These are phyloP conservation scores for Dendronephthya gigantea DNA, from an alignment of 64 coral and sea anemone genomes.

Conservation along the genomic window DNA sequence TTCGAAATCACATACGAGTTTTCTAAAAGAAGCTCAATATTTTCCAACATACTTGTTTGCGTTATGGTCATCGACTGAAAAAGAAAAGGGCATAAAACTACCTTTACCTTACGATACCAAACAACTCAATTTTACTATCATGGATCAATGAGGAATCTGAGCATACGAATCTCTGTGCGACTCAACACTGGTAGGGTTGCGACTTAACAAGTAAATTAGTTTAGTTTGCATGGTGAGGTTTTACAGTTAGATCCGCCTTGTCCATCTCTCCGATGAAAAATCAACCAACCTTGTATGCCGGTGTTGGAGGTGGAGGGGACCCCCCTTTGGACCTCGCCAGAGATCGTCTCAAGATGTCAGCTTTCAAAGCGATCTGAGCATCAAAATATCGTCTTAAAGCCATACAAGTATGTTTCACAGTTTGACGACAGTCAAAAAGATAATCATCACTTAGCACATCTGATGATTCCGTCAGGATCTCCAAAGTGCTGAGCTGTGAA, in stretches of 20 bases:
- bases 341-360: constrained; percentile 60
- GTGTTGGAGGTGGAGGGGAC: constrained; percentile 54
- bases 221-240: not conserved
- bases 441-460: constrained; percentile 83
- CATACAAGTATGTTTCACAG: constrained; percentile 76
- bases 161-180: no score
- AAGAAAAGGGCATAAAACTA: not conserved
- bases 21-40: constrained; percentile 63
- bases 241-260: not conserved
- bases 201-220: no score
- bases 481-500: constrained; percentile 67
- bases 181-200: no score
- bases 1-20: constrained; percentile 22
- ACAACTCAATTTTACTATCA: no score
- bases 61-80: constrained; percentile 63
- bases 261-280: not conserved
- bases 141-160: no score
- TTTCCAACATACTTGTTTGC: constrained; percentile 61
- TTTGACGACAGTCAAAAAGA: constrained; percentile 75
- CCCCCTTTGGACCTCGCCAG: constrained; percentile 48
- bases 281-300: constrained; percentile 63
- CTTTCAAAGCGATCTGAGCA: constrained; percentile 61
- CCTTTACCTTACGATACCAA: no score
- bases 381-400: constrained; percentile 79
- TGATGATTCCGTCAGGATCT: constrained; percentile 76